Evolutionary conservation across 1,140 invertebrate species (phyloP).

Genomic region (Varroa destructor): DNA sequence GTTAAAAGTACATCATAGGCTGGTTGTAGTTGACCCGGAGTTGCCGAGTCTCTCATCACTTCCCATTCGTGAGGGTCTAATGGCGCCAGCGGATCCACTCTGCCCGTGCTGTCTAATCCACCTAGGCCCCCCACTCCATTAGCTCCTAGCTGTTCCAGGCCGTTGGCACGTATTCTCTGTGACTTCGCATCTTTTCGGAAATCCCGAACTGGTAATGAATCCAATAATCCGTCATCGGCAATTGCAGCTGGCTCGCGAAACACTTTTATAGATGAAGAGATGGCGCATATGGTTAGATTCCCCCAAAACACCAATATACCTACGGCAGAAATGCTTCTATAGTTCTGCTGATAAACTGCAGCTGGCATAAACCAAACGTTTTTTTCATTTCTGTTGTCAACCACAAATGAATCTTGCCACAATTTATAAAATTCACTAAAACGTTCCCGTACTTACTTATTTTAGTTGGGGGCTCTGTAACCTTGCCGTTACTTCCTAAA

Average conservation of each 20-base stretch:
- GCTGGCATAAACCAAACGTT: no score
- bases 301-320: no score
- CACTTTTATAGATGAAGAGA: neutral
- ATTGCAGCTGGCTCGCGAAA: slow-evolving; percentile 5
- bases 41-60: slow-evolving; percentile 13
- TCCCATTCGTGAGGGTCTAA: slow-evolving; percentile 28
- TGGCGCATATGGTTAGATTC: no score
- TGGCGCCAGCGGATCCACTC: slow-evolving; percentile 19
- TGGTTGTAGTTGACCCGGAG: neutral
- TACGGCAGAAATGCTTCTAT: no score
- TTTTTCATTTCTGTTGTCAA: no score
- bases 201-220: slow-evolving; percentile 31
- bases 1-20: slow-evolving; percentile 17
- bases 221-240: slow-evolving; percentile 29
- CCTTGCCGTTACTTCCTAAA: neutral
- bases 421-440: no score
- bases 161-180: slow-evolving; percentile 30
- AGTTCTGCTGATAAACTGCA: no score
- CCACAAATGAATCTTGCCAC: no score
- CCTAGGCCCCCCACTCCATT: slow-evolving; percentile 35
- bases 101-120: slow-evolving; percentile 36
- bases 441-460: no score
- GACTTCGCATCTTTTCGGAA: slow-evolving; percentile 30
- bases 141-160: neutral
- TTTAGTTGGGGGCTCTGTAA: no score